These are phyloP conservation scores for Drosophila robusta DNA, from an alignment of 2,888 invertebrate species.

Conservation along the genomic window DNA sequence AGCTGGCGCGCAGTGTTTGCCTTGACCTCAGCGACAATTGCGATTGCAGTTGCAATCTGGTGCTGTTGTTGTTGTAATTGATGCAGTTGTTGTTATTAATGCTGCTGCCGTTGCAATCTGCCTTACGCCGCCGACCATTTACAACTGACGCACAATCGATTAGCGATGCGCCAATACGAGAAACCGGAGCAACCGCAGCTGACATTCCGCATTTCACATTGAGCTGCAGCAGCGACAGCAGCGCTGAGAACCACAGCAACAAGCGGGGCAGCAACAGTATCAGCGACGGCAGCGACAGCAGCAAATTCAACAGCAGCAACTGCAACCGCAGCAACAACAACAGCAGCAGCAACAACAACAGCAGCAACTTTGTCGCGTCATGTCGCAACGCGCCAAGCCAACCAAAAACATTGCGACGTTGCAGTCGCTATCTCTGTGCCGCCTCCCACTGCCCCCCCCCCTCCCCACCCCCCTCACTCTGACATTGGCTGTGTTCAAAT, in stretches of 20 bases:
- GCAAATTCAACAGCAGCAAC: slow-evolving; percentile 1
- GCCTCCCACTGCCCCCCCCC: background rate
- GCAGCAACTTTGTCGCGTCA: slow-evolving; percentile 36
- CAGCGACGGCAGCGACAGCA: slow-evolving; percentile 2
- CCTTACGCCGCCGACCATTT: slow-evolving; percentile 29
- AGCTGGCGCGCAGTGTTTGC: slow-evolving; percentile 1
- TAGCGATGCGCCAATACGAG: slow-evolving; percentile 50
- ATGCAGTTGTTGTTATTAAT: slow-evolving; percentile 4
- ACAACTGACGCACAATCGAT: slow-evolving; percentile 54
- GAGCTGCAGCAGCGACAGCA: slow-evolving; percentile 1
- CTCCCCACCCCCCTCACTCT: background rate
- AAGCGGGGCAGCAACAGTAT: background rate
- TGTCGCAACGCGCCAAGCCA: slow-evolving; percentile 53
- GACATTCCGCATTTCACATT: slow-evolving; percentile 40
- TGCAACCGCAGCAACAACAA: slow-evolving; percentile 4
- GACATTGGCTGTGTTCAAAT: slow-evolving; percentile 30
- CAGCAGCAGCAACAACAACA: slow-evolving; percentile 9
- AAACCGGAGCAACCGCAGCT: slow-evolving; percentile 46
- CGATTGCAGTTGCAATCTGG: slow-evolving; percentile 12
- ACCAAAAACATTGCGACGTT: slow-evolving; percentile 52
- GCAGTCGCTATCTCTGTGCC: slow-evolving; percentile 39
- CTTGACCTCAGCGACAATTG: slow-evolving; percentile 35
- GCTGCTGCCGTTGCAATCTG: slow-evolving; percentile 8
- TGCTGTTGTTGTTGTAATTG: background rate
- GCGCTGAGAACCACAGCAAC: slow-evolving; percentile 1